Conservation (phyloP, 92 coral and sea anemone species). For the Desmophyllum pertusum region DNA sequence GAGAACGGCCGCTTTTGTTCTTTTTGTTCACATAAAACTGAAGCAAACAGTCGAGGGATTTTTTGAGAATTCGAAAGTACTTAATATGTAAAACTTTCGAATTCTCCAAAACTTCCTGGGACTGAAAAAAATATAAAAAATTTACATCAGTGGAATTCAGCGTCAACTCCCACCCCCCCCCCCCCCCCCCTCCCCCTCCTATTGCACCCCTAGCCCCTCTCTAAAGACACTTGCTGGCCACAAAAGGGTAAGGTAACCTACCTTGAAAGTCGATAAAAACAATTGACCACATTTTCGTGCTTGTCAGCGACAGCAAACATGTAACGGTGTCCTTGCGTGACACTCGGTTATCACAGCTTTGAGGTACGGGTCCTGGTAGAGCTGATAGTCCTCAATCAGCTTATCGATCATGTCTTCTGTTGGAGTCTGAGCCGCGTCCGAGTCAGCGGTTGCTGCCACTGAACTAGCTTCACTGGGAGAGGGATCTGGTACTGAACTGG, state of each 20-base stretch:
- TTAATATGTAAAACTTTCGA: too few relatives aligned
- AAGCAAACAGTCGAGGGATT: too few relatives aligned
- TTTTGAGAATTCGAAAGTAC: too few relatives aligned
- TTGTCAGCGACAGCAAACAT: slow-evolving; percentile 82
- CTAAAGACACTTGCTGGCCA: neutral
- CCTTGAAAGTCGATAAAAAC: slow-evolving; percentile 92
- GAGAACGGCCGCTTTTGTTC: neutral
- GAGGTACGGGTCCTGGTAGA: slow-evolving; percentile 79
- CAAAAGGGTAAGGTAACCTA: too few relatives aligned
- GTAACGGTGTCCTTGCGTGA: slow-evolving; percentile 88
- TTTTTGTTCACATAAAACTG: neutral
- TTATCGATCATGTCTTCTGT: slow-evolving; percentile 79
- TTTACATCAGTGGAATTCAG: too few relatives aligned
- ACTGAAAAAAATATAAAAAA: too few relatives aligned
- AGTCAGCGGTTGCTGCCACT: slow-evolving; percentile 10
- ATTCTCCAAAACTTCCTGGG: neutral
- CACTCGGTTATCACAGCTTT: slow-evolving; percentile 77
- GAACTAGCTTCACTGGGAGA: neutral
- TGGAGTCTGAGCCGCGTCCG: slow-evolving; percentile 40
- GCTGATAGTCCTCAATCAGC: slow-evolving; percentile 72
- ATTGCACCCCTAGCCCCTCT: too few relatives aligned
- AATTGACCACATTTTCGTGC: slow-evolving; percentile 86
- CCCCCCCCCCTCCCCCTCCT: too few relatives aligned
- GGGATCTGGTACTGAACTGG: slow-evolving; percentile 32
- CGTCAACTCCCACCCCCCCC: too few relatives aligned